These are phyloP conservation scores for Sarcophaga bullata DNA, from an alignment of 1,140 invertebrate species.

Conservation along the genomic window DNA sequence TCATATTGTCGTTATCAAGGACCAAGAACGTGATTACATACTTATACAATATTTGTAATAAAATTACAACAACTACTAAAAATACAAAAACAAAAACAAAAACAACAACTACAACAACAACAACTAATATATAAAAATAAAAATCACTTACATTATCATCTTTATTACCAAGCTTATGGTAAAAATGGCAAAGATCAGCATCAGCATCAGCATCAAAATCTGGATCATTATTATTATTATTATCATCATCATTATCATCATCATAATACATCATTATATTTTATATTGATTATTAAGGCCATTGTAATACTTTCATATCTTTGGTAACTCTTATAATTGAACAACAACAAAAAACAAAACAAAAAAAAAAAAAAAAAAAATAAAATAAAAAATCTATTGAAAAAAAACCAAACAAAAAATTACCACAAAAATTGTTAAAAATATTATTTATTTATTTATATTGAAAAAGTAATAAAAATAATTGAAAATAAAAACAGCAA, in stretches of 20 bases:
- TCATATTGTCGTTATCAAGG: constrained; percentile 66
- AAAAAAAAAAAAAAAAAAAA: neutral
- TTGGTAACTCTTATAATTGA: constrained; percentile 19
- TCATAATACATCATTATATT: neutral
- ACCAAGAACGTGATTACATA: constrained; percentile 64
- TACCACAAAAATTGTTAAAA: neutral
- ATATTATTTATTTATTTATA: neutral
- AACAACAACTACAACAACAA: neutral
- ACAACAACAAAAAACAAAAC: neutral
- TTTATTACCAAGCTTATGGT: neutral
- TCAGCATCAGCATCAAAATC: neutral
- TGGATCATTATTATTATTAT: neutral
- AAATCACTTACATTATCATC: neutral
- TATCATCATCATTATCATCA: neutral
- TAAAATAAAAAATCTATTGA: neutral
- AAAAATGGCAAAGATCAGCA: too few species aligned
- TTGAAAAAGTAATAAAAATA: neutral
- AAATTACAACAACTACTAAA: neutral
- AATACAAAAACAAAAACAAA: neutral
- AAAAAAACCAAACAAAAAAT: neutral
- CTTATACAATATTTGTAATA: neutral
- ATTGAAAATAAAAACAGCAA: too few species aligned
- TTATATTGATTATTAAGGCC: constrained; percentile 11
- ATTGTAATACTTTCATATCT: constrained; percentile 27
- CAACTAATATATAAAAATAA: neutral